These are phyloP conservation scores for Champsocephalus gunnari DNA, from an alignment of 2,797 vertebrate genomes.

Conservation along the genomic window DNA sequence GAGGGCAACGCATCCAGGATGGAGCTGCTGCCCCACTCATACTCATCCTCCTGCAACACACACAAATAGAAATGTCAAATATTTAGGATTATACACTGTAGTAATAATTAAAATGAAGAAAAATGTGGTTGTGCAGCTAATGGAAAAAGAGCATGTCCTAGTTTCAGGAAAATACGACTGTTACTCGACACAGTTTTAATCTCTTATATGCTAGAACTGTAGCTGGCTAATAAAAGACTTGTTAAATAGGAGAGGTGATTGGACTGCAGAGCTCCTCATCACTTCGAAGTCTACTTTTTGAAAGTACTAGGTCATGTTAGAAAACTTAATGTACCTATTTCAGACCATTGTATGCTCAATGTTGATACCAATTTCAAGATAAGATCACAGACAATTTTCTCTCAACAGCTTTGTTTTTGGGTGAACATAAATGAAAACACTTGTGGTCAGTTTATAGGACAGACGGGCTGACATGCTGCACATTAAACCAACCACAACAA, in stretches of 20 bases:
- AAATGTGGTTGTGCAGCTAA: background rate
- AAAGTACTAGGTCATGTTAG: background rate
- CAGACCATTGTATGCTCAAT: background rate
- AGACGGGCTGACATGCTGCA: no score
- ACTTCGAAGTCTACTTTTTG: no score
- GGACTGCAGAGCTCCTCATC: no score
- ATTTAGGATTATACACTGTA: no score
- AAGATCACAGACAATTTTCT: background rate
- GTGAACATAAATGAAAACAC: background rate
- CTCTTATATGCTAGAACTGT: background rate
- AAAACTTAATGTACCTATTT: background rate
- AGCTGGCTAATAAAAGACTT: background rate
- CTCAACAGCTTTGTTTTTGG: background rate
- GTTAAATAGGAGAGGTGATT: background rate
- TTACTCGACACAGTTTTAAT: no score
- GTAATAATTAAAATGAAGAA: background rate
- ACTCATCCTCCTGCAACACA: slow-evolving; percentile 92
- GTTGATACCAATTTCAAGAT: background rate
- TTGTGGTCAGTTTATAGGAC: background rate
- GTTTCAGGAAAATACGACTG: no score
- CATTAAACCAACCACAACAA: background rate
- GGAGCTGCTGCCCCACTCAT: slow-evolving; percentile 94
- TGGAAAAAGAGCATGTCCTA: background rate
- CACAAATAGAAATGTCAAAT: background rate
- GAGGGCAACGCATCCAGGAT: slow-evolving; percentile 90